phyloP scores from a whole-genome alignment of 2,797 vertebrate species.

The Nyctibius grandis region DNA sequence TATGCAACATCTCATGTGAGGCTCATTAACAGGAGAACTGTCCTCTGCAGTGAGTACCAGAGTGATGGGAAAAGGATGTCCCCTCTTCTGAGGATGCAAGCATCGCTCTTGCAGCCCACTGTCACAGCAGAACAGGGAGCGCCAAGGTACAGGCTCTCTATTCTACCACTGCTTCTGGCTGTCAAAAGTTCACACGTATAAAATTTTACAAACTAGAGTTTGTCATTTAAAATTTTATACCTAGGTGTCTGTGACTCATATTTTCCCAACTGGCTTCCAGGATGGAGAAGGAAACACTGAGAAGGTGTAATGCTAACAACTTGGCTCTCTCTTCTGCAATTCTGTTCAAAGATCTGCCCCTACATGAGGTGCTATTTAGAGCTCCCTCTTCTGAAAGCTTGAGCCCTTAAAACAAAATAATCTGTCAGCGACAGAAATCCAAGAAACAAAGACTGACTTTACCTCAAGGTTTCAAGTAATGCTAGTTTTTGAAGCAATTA shows the following conservation, averaged over 20 bases:
- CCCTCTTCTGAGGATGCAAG: not conserved
- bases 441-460: not conserved
- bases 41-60: not conserved
- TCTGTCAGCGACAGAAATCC: not conserved
- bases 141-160: not conserved
- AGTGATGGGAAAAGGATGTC: not conserved
- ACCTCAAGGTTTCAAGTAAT: not conserved
- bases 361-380: not conserved
- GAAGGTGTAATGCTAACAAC: constrained; percentile 3
- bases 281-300: constrained; percentile 15
- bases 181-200: not conserved
- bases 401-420: not conserved
- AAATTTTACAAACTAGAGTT: constrained; percentile 6
- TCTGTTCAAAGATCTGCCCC: not conserved
- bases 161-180: not conserved
- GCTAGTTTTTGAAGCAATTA: not conserved
- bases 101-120: not conserved
- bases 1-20: not conserved
- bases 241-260: constrained; percentile 21
- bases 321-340: not conserved
- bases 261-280: constrained; percentile 12
- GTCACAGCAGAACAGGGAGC: not conserved
- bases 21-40: not conserved
- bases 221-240: constrained; percentile 18
- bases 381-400: constrained; percentile 15